These are phyloP conservation scores for Phengaris alcon DNA, from an alignment of 2,888 invertebrate species.

Conservation along the genomic window DNA sequence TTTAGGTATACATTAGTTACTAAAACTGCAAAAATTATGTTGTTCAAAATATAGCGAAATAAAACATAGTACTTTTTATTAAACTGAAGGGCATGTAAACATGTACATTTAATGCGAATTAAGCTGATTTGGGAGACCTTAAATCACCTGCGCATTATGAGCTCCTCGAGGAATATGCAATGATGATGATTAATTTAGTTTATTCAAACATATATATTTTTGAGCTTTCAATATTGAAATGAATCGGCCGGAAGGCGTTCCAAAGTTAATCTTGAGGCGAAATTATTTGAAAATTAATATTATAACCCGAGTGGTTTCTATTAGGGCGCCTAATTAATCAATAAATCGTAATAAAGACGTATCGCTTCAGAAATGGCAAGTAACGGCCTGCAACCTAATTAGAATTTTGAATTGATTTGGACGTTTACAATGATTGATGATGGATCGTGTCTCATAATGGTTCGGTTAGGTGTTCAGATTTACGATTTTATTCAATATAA, in stretches of 20 bases:
- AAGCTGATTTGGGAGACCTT: too few species aligned
- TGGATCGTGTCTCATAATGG: neutral
- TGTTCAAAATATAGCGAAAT: too few species aligned
- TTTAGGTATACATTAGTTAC: too few species aligned
- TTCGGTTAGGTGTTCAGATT: neutral
- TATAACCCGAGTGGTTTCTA: neutral
- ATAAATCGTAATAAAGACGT: slow-evolving; percentile 7
- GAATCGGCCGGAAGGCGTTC: neutral
- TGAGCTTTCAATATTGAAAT: neutral
- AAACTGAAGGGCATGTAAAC: too few species aligned
- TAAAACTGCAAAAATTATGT: too few species aligned
- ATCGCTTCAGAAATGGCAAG: neutral
- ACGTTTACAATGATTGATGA: slow-evolving; percentile 7
- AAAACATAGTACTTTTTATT: too few species aligned
- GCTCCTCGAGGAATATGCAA: neutral
- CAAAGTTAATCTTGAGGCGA: neutral
- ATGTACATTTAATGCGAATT: too few species aligned
- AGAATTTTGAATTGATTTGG: slow-evolving; percentile 55
- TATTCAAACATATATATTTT: neutral
- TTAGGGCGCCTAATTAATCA: slow-evolving; percentile 14
- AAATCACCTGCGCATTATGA: too few species aligned
- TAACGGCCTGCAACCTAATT: slow-evolving; percentile 39
- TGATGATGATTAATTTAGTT: neutral
- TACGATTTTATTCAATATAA: slow-evolving; percentile 77
- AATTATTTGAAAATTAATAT: neutral